phyloP scores from a whole-genome alignment of 2,113 vertebrate species.

The Cottus gobio region DNA sequence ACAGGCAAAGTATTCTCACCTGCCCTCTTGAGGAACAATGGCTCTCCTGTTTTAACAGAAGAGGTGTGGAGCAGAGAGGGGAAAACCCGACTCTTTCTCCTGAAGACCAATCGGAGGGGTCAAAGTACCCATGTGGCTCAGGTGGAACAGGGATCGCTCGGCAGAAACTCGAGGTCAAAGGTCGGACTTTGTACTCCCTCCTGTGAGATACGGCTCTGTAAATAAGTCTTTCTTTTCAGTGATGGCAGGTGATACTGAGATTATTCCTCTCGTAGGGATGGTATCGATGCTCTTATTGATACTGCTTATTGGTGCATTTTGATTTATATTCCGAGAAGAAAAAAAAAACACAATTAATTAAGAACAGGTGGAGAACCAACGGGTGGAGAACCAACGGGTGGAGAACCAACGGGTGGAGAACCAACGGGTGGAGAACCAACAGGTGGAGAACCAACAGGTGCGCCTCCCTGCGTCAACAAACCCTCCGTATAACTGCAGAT shows the following conservation, averaged over 20 bases:
- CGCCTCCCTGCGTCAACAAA: not conserved
- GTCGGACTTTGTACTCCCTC: conserved; percentile 26
- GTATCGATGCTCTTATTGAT: not conserved
- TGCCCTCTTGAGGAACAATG: conserved; percentile 9
- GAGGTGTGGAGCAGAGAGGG: conserved; percentile 42
- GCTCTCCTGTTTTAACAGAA: conserved; percentile 45
- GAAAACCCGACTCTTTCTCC: conserved; percentile 33
- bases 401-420: no score
- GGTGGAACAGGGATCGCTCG: conserved; percentile 12
- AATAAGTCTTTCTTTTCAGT: not conserved
- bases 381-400: no score
- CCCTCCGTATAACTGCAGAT: not conserved
- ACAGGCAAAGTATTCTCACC: conserved; percentile 1
- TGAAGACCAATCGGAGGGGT: conserved; percentile 39
- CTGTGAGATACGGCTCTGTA: not conserved
- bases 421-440: no score
- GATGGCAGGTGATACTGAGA: not conserved
- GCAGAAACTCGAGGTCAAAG: not conserved
- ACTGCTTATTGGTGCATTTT: not conserved
- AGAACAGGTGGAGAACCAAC: no score
- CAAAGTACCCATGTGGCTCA: conserved; percentile 51
- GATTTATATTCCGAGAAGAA: no score
- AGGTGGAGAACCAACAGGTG: no score
- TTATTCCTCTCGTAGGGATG: not conserved
- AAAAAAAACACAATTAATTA: no score